Conservation (phyloP, 23 tunicate species). For the Styela clava region DNA sequence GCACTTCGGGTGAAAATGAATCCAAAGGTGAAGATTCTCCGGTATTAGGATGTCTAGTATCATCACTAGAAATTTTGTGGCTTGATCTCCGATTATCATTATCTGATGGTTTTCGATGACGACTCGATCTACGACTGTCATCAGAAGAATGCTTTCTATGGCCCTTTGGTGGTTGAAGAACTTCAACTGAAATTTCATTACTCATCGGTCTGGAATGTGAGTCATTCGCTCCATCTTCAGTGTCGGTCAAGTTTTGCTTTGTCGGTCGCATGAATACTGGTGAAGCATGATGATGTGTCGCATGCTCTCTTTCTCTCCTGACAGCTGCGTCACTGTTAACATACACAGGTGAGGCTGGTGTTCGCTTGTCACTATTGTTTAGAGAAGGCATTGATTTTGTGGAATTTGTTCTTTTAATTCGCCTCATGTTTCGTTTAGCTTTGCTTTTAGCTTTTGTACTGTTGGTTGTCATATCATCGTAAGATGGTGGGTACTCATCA, state of each 20-base stretch:
- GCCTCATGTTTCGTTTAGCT: slow-evolving; percentile 53
- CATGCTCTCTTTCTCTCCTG: not conserved
- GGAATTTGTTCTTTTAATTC: slow-evolving; percentile 52
- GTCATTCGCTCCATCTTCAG: not conserved
- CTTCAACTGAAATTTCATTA: not conserved
- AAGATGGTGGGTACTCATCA: slow-evolving; percentile 72
- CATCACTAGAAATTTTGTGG: not conserved
- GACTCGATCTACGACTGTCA: not conserved
- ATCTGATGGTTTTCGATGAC: not conserved
- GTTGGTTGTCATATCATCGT: slow-evolving; percentile 39
- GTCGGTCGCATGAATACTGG: not conserved
- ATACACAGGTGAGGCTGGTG: not conserved
- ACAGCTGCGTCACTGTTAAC: not conserved
- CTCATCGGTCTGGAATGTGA: not conserved
- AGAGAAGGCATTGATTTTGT: slow-evolving; percentile 9
- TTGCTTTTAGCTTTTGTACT: slow-evolving; percentile 41
- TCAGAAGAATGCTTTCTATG: not conserved
- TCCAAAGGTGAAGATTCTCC: not conserved
- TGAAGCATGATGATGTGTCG: not conserved
- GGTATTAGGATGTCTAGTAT: not conserved
- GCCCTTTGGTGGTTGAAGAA: not conserved
- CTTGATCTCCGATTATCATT: not conserved
- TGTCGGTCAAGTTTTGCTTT: not conserved
- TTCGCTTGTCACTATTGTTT: not conserved
- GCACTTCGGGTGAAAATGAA: not conserved